These are phyloP conservation scores for Perca schrenkii DNA, from an alignment of 2,113 vertebrate species.

Conservation along the genomic window DNA sequence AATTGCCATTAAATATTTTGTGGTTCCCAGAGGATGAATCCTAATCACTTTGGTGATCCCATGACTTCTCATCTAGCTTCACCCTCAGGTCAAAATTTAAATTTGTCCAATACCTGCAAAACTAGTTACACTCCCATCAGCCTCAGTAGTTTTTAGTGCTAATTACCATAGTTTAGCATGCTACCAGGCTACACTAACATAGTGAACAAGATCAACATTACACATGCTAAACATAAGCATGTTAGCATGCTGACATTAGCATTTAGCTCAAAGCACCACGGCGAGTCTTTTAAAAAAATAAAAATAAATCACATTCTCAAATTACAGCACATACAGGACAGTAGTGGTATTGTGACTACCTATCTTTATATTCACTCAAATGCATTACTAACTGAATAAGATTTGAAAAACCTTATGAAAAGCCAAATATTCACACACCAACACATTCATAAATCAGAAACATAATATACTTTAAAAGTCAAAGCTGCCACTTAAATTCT, in stretches of 20 bases:
- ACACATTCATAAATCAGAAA: not conserved
- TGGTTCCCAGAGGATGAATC: not conserved
- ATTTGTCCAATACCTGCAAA: not conserved
- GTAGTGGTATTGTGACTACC: not conserved
- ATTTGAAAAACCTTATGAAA: not conserved
- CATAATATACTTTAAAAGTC: not conserved
- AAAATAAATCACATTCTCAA: not conserved
- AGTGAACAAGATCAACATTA: not conserved
- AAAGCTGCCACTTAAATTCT: not conserved
- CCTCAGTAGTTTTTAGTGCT: not conserved
- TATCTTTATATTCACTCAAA: not conserved
- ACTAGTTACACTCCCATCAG: not conserved
- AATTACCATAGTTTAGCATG: not conserved
- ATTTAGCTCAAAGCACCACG: not conserved
- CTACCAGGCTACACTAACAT: not conserved
- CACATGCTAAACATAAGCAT: not conserved
- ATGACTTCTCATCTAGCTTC: not conserved
- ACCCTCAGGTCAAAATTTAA: not conserved
- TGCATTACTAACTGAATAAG: not conserved
- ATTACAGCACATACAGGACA: not conserved
- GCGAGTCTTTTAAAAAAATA: too few relatives aligned
- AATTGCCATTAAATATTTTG: not conserved
- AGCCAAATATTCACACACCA: not conserved
- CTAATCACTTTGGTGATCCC: not conserved
- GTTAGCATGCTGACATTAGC: not conserved